These are phyloP conservation scores for Diachrysia chrysitis DNA, from an alignment of 2,888 invertebrate genomes.

Conservation along the genomic window DNA sequence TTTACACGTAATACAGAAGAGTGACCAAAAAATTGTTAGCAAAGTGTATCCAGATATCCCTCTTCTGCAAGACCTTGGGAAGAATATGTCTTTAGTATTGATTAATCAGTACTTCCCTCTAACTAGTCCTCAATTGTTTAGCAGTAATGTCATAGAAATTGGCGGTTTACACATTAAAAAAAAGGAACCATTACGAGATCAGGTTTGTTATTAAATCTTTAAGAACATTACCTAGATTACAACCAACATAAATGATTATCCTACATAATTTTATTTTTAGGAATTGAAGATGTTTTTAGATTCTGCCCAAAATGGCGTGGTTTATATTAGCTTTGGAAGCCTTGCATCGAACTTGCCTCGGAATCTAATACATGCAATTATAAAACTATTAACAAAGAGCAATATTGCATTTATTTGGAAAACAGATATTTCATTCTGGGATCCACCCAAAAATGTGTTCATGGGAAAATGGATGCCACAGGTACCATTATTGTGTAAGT, in stretches of 20 bases:
- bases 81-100: slow-evolving; percentile 60
- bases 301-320: slow-evolving; percentile 90
- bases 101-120: slow-evolving; percentile 87
- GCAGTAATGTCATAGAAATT: slow-evolving; percentile 84
- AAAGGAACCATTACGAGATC: not conserved
- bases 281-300: slow-evolving; percentile 83
- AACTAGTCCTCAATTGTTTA: slow-evolving; percentile 81
- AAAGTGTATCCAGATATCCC: slow-evolving; percentile 59
- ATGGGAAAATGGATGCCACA: slow-evolving; percentile 92
- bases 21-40: slow-evolving; percentile 57
- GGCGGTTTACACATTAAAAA: slow-evolving; percentile 72
- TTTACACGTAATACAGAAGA: slow-evolving; percentile 54
- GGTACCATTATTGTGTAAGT: slow-evolving; percentile 91
- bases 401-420: slow-evolving; percentile 92
- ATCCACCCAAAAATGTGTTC: slow-evolving; percentile 90
- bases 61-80: slow-evolving; percentile 62
- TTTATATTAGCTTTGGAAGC: slow-evolving; percentile 93
- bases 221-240: not conserved
- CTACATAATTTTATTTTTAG: slow-evolving; percentile 35
- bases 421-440: slow-evolving; percentile 90
- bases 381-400: slow-evolving; percentile 73
- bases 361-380: slow-evolving; percentile 87
- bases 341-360: slow-evolving; percentile 90
- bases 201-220: not conserved
- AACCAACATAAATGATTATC: not conserved